Conservation (phyloP, 2,113 vertebrate species). For the Prinia subflava region DNA sequence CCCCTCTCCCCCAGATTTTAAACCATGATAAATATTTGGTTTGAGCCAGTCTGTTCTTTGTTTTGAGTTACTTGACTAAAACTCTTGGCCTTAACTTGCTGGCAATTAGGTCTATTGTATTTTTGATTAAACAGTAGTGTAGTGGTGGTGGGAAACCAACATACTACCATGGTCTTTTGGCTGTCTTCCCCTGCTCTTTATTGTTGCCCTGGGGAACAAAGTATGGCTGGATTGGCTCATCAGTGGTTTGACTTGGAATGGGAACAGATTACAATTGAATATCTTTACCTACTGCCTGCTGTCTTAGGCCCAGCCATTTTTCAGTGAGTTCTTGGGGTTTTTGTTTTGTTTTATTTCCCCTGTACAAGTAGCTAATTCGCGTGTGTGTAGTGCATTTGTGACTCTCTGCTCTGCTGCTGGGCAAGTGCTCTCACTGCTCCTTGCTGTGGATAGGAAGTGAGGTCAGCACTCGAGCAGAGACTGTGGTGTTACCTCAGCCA, state of each 20-base stretch:
- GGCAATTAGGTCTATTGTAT: background rate
- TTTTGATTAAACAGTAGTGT: background rate
- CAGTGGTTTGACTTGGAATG: background rate
- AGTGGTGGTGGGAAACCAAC: background rate
- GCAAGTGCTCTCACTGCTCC: background rate
- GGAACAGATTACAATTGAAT: background rate
- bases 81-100: background rate
- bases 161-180: background rate
- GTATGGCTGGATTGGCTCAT: background rate
- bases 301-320: background rate
- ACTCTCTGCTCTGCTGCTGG: background rate
- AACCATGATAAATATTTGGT: background rate
- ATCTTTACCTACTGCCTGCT: background rate
- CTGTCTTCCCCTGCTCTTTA: background rate
- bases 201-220: background rate
- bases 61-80: background rate
- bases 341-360: background rate
- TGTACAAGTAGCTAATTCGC: background rate
- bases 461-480: background rate
- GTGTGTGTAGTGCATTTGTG: background rate
- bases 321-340: background rate
- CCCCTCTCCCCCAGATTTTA: background rate
- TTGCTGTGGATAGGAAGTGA: background rate
- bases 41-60: background rate
- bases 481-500: background rate